Evolutionary conservation across 2,113 vertebrate genomes (phyloP).

Genomic region (Laterallus jamaicensis): DNA sequence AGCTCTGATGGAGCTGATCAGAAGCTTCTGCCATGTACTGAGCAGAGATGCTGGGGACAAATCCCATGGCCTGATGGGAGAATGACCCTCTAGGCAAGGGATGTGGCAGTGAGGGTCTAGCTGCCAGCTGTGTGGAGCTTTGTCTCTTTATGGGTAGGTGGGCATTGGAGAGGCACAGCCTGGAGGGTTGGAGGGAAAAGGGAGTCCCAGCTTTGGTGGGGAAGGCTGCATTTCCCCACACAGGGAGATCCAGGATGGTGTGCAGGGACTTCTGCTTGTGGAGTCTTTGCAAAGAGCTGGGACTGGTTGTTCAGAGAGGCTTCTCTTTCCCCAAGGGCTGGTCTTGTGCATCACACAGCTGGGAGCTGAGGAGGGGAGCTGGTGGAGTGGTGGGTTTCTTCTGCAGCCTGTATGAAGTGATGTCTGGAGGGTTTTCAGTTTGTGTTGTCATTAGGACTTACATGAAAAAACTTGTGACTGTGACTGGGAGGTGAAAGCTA

Average conservation of each 20-base stretch:
- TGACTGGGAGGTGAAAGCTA: slow-evolving; percentile 48
- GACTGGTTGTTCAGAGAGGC: not conserved
- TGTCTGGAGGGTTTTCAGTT: slow-evolving; percentile 2
- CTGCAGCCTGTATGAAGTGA: not conserved
- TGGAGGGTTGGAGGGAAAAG: not conserved
- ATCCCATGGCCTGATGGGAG: not conserved
- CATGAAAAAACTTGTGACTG: not conserved
- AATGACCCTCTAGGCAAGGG: not conserved
- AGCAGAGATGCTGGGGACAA: not conserved
- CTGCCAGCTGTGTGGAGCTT: rapidly evolving
- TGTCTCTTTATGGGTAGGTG: not conserved
- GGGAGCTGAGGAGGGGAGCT: not conserved
- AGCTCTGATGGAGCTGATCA: not conserved
- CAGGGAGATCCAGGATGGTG: not conserved
- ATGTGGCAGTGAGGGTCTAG: rapidly evolving
- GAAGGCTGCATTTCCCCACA: not conserved
- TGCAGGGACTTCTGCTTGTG: rapidly evolving
- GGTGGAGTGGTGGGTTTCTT: not conserved
- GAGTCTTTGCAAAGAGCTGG: not conserved
- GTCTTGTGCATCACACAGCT: not conserved
- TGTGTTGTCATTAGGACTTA: slow-evolving; percentile 44
- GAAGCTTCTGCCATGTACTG: rapidly evolving
- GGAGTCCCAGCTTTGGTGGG: not conserved
- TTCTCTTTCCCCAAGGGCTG: not conserved
- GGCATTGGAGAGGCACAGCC: not conserved